Evolutionary conservation across 2,888 invertebrate species (phyloP), one percentile per base, ranked within the genome.

Genomic region (Trissoscelio sp.): DNA sequence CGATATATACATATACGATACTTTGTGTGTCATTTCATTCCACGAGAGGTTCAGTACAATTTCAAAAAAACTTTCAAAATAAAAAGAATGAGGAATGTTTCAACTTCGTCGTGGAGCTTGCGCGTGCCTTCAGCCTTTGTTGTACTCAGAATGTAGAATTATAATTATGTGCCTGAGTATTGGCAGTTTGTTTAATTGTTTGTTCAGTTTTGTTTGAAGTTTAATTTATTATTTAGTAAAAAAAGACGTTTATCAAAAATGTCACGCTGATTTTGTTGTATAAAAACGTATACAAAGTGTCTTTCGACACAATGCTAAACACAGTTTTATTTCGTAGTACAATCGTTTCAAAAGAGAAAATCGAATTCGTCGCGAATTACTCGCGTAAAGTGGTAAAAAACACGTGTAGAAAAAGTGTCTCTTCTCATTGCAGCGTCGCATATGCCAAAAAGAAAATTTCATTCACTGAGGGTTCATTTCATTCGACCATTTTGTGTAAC

Each of bases 61-160:
- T 20, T 44, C 22, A 37, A 37, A 60, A 51, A 16, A n/a, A n/a
- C n/a, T n/a, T n/a, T n/a, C n/a, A n/a, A n/a, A n/a, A n/a, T n/a
- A n/a, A n/a, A n/a, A n/a, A 84, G 55, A 85, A 83, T 75, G 82
- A 48, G 75, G 75, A 75, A 75, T 64, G 70, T 72, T 42, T 42
- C 31, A 55, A 62, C 67, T 53, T 72, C 31, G 3, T 31, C 57
- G 66, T 75, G 80, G 53, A 79, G 70, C 28, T 78, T 46, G 46
- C 57, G 44, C 37, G 53, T 66, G 70, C 58, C 79, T 83, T 66
- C 78, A 78, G 58, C 60, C 39, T 77, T 79, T 88, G 3, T 91
- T 90, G 90, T 91, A 91, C 90, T 91, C 87, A 88, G 88, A 89
- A 88, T 84, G 84, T 87, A 85, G 86, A 84, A 86, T 79, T 87